Conservation (phyloP, 1,140 invertebrate species). For the Bombus polaris region DNA sequence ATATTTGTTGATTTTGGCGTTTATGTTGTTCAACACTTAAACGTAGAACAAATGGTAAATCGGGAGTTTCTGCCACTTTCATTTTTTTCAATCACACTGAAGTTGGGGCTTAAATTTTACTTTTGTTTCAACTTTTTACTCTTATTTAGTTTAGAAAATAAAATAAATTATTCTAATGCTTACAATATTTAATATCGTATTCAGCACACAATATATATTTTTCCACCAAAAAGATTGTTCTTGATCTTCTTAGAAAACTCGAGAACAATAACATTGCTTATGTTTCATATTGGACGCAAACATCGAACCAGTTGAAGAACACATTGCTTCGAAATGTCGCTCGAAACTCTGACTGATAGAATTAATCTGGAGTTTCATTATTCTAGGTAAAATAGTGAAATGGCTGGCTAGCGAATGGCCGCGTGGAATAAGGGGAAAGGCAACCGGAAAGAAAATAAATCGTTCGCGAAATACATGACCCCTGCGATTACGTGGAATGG, state of each 20-base stretch:
- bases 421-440: background rate
- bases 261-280: background rate
- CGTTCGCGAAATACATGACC: background rate
- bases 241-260: background rate
- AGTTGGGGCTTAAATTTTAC: background rate
- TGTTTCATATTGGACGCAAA: background rate
- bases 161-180: too few species aligned
- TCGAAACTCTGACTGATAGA: background rate
- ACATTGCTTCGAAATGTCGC: background rate
- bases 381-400: background rate
- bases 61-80: background rate
- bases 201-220: too few species aligned
- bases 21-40: background rate
- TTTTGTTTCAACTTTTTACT: background rate
- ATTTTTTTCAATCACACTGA: background rate
- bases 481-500: background rate
- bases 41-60: background rate
- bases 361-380: background rate
- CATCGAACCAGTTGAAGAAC: background rate
- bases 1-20: background rate
- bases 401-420: background rate
- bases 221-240: background rate
- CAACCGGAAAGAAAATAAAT: slow-evolving; percentile 32
- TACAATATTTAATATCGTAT: too few species aligned
- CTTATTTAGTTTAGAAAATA: background rate